Evolutionary conservation across 2,888 invertebrate genomes (phyloP), one percentile per base, ranked within the genome.

Genomic region (Luperina testacea): DNA sequence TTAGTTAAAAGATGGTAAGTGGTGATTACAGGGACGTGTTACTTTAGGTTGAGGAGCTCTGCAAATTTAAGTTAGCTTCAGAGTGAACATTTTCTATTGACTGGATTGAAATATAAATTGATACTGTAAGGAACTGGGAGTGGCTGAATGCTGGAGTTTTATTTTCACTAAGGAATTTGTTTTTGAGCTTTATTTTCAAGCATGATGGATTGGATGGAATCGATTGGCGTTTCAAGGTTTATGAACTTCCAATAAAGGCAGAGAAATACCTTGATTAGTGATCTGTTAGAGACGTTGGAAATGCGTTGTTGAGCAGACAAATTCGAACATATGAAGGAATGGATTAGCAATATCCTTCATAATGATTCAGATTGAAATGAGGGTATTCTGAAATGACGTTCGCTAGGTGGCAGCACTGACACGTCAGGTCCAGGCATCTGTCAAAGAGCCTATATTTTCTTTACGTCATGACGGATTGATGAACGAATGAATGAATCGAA

Each of bases 41-140:
- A 78, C 68, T 75, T 76, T 48, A 53, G n/a, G 67, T 78, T 70
- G 59, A 45, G 20, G 61, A 73, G 0, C 71, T 71, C 63, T 57
- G 65, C 38, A 72, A 77, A 63, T 78, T 73, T 45, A 51, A 59
- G 61, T 71, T 57, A 45, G 38, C n/a, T 68, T 64, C 42, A 51
- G 71, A 48, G 24, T 65, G 53, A 82, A 73, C 70, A 78, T 67
- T 79, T 75, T 75, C 64, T 69, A 69, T 72, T 20, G 32, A 63
- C n/a, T 38, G 71, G 42, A 75, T 83, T 72, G 74, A 45, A 82
- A 75, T 79, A 71, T 79, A 83, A 82, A 79, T 82, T 83, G 70
- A 72, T 72, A 68, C 63, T 71, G 32, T 20, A 48, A 72, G 24
- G 42, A 67, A 51, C 45, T 27, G 64, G n/a, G 27, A 70, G n/a